These are phyloP conservation scores for Drosophila lacteicornis DNA, from an alignment of 1,140 invertebrate species.

Conservation along the genomic window DNA sequence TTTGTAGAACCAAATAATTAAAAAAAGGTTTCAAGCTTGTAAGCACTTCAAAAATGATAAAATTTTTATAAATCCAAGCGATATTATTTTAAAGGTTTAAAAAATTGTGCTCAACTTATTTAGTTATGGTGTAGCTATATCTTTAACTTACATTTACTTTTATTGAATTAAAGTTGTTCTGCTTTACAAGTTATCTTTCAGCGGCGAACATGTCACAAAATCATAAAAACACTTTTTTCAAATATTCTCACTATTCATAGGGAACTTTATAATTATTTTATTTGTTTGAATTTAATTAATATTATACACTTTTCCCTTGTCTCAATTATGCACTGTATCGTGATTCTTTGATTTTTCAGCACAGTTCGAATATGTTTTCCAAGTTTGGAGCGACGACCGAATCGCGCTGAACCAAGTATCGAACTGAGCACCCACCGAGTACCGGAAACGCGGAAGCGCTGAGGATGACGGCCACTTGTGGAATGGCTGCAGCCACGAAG, in stretches of 20 bases:
- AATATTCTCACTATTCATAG: slow-evolving; percentile 24
- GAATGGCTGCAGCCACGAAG: slow-evolving; percentile 64
- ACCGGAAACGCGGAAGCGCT: slow-evolving; percentile 78
- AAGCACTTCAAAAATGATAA: no score
- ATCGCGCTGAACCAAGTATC: slow-evolving; percentile 48
- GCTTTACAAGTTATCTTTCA: slow-evolving; percentile 10
- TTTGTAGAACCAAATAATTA: no score
- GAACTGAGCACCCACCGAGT: slow-evolving; percentile 58
- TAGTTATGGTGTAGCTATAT: no score
- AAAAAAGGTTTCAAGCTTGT: no score
- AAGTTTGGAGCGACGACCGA: slow-evolving; percentile 27
- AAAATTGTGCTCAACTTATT: neutral
- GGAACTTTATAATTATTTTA: neutral
- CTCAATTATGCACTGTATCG: neutral
- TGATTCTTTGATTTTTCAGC: neutral
- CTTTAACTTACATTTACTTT: slow-evolving; percentile 46
- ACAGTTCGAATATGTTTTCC: slow-evolving; percentile 11
- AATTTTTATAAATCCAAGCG: neutral
- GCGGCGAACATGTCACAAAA: neutral
- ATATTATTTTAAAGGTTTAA: neutral
- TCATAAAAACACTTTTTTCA: slow-evolving; percentile 30
- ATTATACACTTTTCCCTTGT: neutral
- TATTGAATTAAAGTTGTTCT: neutral
- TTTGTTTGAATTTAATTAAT: neutral
- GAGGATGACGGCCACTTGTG: slow-evolving; percentile 79